Conservation (phyloP, 2,888 invertebrate species). For the Sinodicranocentrus sp. region DNA sequence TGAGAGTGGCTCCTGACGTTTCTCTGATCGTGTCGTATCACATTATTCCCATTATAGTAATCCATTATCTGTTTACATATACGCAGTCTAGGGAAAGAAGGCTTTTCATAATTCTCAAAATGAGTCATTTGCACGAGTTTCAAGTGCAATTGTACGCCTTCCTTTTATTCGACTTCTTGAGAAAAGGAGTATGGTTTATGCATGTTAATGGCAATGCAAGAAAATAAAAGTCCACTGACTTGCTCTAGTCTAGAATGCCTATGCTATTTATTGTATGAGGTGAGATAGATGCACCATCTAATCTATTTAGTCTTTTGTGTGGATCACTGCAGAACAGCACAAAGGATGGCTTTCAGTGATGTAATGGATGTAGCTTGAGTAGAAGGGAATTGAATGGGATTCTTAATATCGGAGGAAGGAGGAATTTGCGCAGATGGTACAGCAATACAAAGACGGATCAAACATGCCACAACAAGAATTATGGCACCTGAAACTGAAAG, state of each 20-base stretch:
- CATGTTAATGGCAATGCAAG: background rate
- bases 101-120: too few relatives aligned
- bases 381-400: too few relatives aligned
- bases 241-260: background rate
- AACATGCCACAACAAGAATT: slow-evolving; percentile 15
- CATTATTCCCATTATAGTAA: background rate
- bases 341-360: too few relatives aligned
- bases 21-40: slow-evolving; percentile 33
- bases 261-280: too few relatives aligned
- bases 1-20: slow-evolving; percentile 40
- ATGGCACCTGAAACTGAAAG: slow-evolving; percentile 9
- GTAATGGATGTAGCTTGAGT: too few relatives aligned
- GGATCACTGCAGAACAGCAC: too few relatives aligned
- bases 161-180: background rate
- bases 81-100: too few relatives aligned
- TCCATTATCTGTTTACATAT: background rate
- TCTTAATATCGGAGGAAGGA: background rate
- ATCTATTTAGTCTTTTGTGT: too few relatives aligned
- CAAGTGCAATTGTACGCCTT: too few relatives aligned
- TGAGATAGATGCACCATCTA: background rate
- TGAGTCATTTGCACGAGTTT: too few relatives aligned
- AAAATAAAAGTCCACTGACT: background rate
- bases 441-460: background rate
- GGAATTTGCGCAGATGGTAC: background rate
- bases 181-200: background rate